Percentiles rank a stretch among this genome's conserved stretches.
phyloP scores from a whole-genome alignment of 2,797 vertebrate genomes.

The Acestrorhynchus altus region DNA sequence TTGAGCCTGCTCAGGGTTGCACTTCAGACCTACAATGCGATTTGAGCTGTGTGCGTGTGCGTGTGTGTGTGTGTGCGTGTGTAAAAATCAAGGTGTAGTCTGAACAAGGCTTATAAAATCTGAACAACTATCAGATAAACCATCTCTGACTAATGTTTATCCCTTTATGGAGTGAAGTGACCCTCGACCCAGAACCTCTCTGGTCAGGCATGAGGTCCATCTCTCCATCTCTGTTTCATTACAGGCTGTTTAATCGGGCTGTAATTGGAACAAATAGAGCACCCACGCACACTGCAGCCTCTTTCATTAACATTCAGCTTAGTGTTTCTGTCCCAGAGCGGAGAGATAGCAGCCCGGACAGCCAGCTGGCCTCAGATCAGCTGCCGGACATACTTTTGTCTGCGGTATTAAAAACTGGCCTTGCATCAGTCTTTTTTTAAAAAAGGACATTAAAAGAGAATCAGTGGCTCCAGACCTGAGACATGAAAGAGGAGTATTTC shows the following conservation, averaged over 20 bases:
- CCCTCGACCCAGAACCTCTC: background rate
- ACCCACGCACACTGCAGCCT: constrained; percentile 15
- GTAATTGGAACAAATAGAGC: constrained; percentile 51
- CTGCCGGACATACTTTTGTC: background rate
- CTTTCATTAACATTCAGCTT: constrained; percentile 36
- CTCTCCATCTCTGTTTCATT: constrained; percentile 23
- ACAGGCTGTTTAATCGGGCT: constrained; percentile 47
- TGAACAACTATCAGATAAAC: background rate
- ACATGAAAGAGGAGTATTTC: background rate
- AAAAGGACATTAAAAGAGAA: background rate
- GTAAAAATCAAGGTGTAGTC: background rate
- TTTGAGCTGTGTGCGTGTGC: too few species aligned
- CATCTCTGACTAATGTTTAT: background rate
- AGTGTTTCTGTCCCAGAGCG: constrained; percentile 24
- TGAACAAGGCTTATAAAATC: background rate
- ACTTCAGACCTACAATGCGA: background rate
- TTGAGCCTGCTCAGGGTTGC: background rate
- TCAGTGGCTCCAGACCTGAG: background rate
- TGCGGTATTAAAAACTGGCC: constrained; percentile 12
- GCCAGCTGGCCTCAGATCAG: constrained; percentile 27
- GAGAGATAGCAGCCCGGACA: constrained; percentile 8
- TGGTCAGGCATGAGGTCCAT: background rate
- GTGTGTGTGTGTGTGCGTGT: too few species aligned
- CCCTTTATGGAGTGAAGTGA: background rate
- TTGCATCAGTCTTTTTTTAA: constrained; percentile 30